phyloP scores from a whole-genome alignment of 2,797 vertebrate genomes.

The Anguilla megastoma region DNA sequence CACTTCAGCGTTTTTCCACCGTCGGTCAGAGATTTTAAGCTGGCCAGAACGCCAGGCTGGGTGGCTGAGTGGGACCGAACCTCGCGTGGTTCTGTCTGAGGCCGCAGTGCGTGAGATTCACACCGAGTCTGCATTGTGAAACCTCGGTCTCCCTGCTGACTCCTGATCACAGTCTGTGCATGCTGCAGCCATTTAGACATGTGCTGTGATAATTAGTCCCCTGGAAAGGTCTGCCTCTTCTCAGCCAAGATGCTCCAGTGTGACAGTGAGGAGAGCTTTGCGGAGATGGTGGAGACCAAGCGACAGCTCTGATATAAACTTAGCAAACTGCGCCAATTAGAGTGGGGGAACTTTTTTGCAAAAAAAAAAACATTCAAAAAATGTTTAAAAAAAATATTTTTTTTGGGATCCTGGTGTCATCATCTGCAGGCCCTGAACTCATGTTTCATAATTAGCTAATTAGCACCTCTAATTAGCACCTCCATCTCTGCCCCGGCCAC shows the following conservation, averaged over 20 bases:
- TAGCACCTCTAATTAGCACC: conserved; percentile 52
- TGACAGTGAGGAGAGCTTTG: not conserved
- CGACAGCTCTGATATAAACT: not conserved
- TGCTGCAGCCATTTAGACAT: not conserved
- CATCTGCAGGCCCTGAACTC: conserved; percentile 51
- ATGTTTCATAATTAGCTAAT: conserved; percentile 74
- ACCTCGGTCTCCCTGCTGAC: not conserved
- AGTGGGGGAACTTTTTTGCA: not conserved
- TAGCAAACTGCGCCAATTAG: not conserved
- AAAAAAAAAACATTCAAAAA: not conserved
- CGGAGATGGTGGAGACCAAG: not conserved
- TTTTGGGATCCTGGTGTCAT: not conserved
- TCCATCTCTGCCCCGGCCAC: conserved; percentile 45
- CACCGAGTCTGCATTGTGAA: not conserved
- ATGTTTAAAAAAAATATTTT: not conserved
- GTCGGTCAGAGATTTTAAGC: not conserved
- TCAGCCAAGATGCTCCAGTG: not conserved
- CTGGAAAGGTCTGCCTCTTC: not conserved
- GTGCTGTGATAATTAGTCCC: not conserved
- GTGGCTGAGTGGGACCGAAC: not conserved
- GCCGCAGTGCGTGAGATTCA: not conserved
- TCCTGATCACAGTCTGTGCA: not conserved
- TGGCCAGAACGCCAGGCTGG: not conserved
- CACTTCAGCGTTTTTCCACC: not conserved
- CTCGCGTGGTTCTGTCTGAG: not conserved